phyloP scores from a whole-genome alignment of 2,113 vertebrate species.

The Chionomys nivalis region DNA sequence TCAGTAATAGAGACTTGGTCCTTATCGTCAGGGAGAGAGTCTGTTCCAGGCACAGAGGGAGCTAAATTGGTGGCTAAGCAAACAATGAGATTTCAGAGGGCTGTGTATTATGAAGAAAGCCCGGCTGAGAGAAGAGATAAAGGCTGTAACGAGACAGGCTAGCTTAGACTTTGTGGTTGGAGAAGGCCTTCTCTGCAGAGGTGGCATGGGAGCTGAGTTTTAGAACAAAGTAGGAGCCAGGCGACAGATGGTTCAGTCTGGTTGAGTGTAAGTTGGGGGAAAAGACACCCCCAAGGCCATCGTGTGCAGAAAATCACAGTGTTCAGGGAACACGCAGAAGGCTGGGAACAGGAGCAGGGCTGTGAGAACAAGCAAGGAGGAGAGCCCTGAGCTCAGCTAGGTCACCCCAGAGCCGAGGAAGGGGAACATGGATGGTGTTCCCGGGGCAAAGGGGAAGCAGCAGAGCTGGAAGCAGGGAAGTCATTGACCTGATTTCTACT shows the following conservation, averaged over 20 bases:
- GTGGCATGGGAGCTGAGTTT: not conserved
- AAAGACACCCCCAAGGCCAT: not conserved
- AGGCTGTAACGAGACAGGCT: not conserved
- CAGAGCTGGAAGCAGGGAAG: not conserved
- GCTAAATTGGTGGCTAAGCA: not conserved
- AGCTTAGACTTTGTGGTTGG: not conserved
- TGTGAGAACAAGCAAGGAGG: not conserved
- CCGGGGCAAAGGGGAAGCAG: not conserved
- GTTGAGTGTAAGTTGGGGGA: not conserved
- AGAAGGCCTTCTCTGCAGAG: not conserved
- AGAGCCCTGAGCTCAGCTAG: not conserved
- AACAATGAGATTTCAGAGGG: not conserved
- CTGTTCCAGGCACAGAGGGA: not conserved
- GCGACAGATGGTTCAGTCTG: not conserved
- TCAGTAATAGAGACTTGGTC: not conserved
- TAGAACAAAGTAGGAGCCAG: not conserved
- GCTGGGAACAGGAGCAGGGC: not conserved
- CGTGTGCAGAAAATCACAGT: not conserved
- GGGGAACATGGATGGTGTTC: not conserved
- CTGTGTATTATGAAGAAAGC: not conserved
- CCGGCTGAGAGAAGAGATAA: not conserved
- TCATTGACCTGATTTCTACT: not conserved
- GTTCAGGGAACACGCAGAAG: not conserved
- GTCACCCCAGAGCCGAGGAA: rapidly evolving
- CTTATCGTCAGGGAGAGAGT: not conserved